Base-by-base conservation (phyloP, 2,113 vertebrate species). In the Ivindomyrus marchei region DNA sequence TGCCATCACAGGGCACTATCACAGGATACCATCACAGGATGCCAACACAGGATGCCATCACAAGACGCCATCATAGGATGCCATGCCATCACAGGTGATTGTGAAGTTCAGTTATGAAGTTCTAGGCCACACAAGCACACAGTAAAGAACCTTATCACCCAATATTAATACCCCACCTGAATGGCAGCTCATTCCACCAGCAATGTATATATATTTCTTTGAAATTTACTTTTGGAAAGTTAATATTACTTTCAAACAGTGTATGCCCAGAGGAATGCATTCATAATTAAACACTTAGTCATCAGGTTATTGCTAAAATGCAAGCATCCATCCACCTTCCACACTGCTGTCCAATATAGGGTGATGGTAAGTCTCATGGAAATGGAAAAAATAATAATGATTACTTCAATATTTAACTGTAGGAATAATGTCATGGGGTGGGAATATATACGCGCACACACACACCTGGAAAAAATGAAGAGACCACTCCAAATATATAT, bases 221-320 rank as follows among this genome's bases (percentile, higher is more conserved):
- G 9, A 31, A 70, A 70, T 70, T 19, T 19, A 19, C 36, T 77
- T 42, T 36, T 42, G 17, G 4, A 77, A 77, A 77, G 27, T 77
- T 42, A 77, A 77, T 77, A 77, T 77, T 77, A 42, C 17, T 42
- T 15, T 19, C 36, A 39, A 19, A 42, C 13, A 77, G 36, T 77
- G 74, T 8, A 39, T 70, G n/a, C 36, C 36, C 74, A 77, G 36
- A 77, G 36, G 36, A 42, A 77, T 2, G 4, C 11, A 77, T 77
- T 77, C 74, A 39, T 42, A 77, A 77, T 77, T 77, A 77, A 39
- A 77, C 74, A 77, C 15, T 77, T 77, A 77, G 36, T 39, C 36
- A 77, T 77, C 36, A 36, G 70, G 70, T 36, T 39, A 39, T 42
- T 77, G 27, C 74, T 77, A 77, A 39, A 36, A 31, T 31, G 27